Evolutionary conservation across 64 coral and sea anemone species (phyloP).

Genomic region (Exaiptasia diaphana): DNA sequence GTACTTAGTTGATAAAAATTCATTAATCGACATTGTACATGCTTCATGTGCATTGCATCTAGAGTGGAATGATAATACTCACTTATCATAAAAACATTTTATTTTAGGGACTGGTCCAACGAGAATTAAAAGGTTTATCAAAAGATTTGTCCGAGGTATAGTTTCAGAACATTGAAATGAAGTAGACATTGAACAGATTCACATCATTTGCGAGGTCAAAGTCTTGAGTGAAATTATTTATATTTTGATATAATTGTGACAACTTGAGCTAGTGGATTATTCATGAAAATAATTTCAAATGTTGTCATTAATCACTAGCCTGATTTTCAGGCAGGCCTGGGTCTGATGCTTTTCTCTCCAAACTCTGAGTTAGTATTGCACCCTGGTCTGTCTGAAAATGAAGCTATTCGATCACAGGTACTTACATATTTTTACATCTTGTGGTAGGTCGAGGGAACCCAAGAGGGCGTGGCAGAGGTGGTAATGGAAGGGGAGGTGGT

Average conservation of each 20-base stretch:
- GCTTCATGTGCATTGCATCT: not conserved
- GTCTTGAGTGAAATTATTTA: too few relatives aligned
- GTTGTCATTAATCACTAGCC: not conserved
- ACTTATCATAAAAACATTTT: too few relatives aligned
- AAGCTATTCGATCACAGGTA: not conserved
- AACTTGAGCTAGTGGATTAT: too few relatives aligned
- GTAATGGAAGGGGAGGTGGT: not conserved
- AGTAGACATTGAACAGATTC: too few relatives aligned
- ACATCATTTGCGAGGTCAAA: too few relatives aligned
- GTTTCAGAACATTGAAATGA: too few relatives aligned
- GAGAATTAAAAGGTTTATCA: too few relatives aligned
- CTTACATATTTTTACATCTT: not conserved
- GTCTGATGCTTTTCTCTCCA: not conserved
- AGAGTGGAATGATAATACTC: too few relatives aligned
- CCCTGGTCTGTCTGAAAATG: not conserved
- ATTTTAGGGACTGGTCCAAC: too few relatives aligned
- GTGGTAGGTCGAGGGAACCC: not conserved
- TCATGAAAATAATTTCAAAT: too few relatives aligned
- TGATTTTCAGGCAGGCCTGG: not conserved
- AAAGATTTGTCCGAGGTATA: too few relatives aligned
- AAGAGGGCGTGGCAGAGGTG: not conserved
- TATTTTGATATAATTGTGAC: too few relatives aligned
- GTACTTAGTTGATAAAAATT: not conserved
- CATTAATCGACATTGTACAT: not conserved
- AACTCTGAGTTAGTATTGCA: not conserved